These are phyloP conservation scores for Reinhardtius hippoglossoides DNA, from an alignment of 2,113 vertebrate genomes.

Conservation along the genomic window DNA sequence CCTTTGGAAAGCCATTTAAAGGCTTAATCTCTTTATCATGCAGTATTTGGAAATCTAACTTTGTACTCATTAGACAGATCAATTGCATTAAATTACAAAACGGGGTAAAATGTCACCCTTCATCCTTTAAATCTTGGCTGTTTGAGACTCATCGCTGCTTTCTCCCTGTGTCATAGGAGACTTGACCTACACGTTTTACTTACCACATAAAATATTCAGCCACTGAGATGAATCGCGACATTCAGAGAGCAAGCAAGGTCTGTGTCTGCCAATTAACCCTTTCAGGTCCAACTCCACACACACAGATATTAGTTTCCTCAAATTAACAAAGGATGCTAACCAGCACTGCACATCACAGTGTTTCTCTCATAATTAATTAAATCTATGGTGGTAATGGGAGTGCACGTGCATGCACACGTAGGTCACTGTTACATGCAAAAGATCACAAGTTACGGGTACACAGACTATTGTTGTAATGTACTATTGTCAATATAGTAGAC, in stretches of 20 bases:
- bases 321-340: neutral
- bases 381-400: no score
- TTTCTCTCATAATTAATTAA: no score
- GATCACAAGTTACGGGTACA: no score
- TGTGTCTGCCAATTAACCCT: slow-evolving; percentile 78
- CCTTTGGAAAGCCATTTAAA: slow-evolving; percentile 95
- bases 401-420: no score
- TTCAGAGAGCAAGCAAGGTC: slow-evolving; percentile 75
- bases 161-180: slow-evolving; percentile 90
- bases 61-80: slow-evolving; percentile 97
- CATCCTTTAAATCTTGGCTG: slow-evolving; percentile 91
- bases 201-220: slow-evolving; percentile 95
- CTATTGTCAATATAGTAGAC: no score
- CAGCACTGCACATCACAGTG: neutral
- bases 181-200: slow-evolving; percentile 98
- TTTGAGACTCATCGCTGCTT: slow-evolving; percentile 82
- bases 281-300: slow-evolving; percentile 56
- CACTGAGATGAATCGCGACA: slow-evolving; percentile 86
- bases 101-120: slow-evolving; percentile 96
- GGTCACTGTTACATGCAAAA: no score
- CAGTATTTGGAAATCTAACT: slow-evolving; percentile 97
- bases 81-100: slow-evolving; percentile 98
- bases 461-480: no score
- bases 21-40: slow-evolving; percentile 98
- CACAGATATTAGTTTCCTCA: neutral